phyloP scores from a whole-genome alignment of 1,140 invertebrate genomes.

The Nasonia vitripennis region DNA sequence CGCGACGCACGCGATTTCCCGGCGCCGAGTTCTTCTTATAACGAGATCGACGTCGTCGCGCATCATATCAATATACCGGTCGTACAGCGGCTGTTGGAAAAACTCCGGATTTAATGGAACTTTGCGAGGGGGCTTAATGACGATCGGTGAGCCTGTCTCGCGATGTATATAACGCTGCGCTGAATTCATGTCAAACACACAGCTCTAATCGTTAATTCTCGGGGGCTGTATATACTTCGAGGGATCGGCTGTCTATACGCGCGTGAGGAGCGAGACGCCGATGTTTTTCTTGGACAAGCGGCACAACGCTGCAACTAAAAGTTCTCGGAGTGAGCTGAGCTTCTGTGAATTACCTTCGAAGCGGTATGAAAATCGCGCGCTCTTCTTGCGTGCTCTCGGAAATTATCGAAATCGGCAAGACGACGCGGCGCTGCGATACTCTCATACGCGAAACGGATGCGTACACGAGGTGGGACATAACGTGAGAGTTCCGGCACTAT shows the following conservation, averaged over 20 bases:
- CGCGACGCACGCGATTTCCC: constrained; percentile 25
- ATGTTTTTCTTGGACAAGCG: too few species aligned
- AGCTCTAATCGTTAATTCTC: not conserved
- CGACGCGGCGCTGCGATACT: too few species aligned
- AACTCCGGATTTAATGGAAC: constrained; percentile 2
- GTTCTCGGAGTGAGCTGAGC: too few species aligned
- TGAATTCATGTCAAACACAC: not conserved
- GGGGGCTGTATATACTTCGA: not conserved
- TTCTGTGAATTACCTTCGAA: too few species aligned
- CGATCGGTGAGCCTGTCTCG: not conserved
- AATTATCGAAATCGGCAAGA: not conserved
- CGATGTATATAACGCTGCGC: not conserved
- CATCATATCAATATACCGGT: constrained; percentile 17
- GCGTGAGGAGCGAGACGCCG: too few species aligned
- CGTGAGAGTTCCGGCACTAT: not conserved
- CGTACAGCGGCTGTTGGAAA: not conserved
- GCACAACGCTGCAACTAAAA: too few species aligned
- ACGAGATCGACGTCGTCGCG: not conserved
- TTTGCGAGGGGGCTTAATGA: constrained; percentile 19
- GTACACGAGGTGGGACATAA: not conserved
- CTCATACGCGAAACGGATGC: not conserved
- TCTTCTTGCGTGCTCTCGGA: not conserved
- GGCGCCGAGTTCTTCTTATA: constrained; percentile 35
- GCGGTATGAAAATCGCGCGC: too few species aligned
- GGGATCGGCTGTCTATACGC: not conserved